Evolutionary conservation across 2,113 vertebrate species (phyloP), one percentile per base, ranked within the genome.

Genomic region (Microtus ochrogaster): DNA sequence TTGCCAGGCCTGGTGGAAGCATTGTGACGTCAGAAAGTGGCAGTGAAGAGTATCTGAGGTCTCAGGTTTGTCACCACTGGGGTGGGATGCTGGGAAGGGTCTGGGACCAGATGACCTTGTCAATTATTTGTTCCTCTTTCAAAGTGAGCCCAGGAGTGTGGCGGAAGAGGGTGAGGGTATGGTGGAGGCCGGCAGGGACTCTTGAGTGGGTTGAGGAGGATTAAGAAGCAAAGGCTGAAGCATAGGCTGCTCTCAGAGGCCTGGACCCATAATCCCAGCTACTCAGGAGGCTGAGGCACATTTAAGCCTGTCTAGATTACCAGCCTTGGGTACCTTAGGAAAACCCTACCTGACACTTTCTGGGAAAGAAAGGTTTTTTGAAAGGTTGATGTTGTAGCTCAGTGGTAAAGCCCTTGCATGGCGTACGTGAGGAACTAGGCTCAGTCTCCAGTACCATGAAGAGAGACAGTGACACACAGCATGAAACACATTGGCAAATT

Each of bases 1-100:
- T 85, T 94, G 74, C 85, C 70, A 41, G 77, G 72, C 63, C 81
- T 86, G 36, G 76, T 90, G 66, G 94, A 68, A 66, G 44, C 65
- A 36, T 82, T 93, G 89, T 47, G 58, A 72, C 41, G n/a, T 61
- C 1, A 16, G 44, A 30, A 7, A 13, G 36, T 36, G 28, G 47
- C 49, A 41, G 17, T 14, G 7, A 28, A 13, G 33, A 82, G 61
- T 77, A 39, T 30, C 52, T 90, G 30, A 1, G 55, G 78, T 88
- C 49, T 77, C 0, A 74, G 55, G 52, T 83, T 84, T 90, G 55
- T 41, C 36, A 19, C 39, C 39, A 58, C 41, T 28, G 33, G 22
- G 44, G 22, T 30, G 12, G 28, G 61, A 22, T 13, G 5, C 19
- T 2, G 39, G 39, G 68, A 61, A 77, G 86, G 77, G 36, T 33